These are phyloP conservation scores for Callaeas wilsoni DNA, from an alignment of 2,113 vertebrate genomes.

Conservation along the genomic window DNA sequence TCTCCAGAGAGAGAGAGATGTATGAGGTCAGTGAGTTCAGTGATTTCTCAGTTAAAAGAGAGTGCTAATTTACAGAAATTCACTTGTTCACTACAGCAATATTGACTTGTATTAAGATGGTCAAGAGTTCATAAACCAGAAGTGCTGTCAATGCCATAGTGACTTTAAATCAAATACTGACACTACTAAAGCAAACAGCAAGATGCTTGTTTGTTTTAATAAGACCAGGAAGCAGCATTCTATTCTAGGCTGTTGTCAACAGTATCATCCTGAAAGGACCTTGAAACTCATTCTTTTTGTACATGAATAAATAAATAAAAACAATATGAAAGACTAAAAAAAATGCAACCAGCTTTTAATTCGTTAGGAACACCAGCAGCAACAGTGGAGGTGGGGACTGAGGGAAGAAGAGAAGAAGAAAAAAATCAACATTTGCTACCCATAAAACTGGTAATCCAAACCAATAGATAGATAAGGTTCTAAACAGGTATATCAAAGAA, in stretches of 20 bases:
- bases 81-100: background rate
- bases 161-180: background rate
- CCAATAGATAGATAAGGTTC: background rate
- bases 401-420: background rate
- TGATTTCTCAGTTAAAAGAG: background rate
- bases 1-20: background rate
- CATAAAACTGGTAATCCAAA: background rate
- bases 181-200: background rate
- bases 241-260: background rate
- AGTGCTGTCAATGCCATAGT: background rate
- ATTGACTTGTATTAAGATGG: background rate
- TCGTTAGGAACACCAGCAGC: background rate
- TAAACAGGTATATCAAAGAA: background rate
- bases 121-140: background rate
- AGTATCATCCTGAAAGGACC: background rate
- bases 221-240: background rate
- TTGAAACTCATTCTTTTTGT: background rate
- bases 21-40: background rate
- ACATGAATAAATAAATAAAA: background rate
- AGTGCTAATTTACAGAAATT: background rate
- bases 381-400: fast-evolving
- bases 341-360: background rate
- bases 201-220: background rate
- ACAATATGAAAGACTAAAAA: background rate
- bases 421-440: background rate